Conservation (phyloP, 2,113 vertebrate species). For the Caranx melampygus region DNA sequence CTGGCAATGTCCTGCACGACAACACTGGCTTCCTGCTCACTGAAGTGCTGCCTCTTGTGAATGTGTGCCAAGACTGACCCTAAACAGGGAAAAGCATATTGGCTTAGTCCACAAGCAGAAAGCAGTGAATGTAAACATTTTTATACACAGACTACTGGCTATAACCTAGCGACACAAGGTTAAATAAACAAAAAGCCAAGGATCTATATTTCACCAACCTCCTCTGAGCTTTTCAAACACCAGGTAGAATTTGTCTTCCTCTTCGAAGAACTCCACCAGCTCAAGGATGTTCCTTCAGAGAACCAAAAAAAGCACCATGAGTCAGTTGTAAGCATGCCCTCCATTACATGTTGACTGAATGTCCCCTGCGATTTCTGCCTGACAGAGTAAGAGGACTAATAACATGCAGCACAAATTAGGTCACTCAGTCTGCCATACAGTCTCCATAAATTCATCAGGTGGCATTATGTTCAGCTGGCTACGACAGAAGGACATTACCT, state of each 20-base stretch:
- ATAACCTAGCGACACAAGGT: neutral
- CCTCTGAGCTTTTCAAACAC: conserved; percentile 98
- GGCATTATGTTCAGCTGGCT: neutral
- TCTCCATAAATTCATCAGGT: neutral
- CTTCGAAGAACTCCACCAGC: conserved; percentile 98
- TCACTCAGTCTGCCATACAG: neutral
- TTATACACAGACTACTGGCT: neutral
- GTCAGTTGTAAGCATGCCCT: neutral
- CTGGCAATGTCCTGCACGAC: conserved; percentile 97
- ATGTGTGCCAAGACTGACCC: conserved; percentile 97
- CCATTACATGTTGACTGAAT: neutral
- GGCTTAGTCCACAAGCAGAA: conserved; percentile 17
- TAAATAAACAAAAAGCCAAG: conserved; percentile 12
- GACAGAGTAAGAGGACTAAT: neutral
- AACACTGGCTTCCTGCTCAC: conserved; percentile 94
- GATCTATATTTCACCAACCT: conserved; percentile 79
- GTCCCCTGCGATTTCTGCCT: neutral
- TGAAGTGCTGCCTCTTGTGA: conserved; percentile 93
- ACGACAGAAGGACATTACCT: conserved; percentile 82
- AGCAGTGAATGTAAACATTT: neutral
- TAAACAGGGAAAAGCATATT: conserved; percentile 54
- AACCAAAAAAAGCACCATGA: neutral
- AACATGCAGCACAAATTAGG: neutral
- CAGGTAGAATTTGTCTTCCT: conserved; percentile 98
- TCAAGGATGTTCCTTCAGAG: conserved; percentile 92